Evolutionary conservation across 2,113 vertebrate species (phyloP).

Genomic region (Grus americana): DNA sequence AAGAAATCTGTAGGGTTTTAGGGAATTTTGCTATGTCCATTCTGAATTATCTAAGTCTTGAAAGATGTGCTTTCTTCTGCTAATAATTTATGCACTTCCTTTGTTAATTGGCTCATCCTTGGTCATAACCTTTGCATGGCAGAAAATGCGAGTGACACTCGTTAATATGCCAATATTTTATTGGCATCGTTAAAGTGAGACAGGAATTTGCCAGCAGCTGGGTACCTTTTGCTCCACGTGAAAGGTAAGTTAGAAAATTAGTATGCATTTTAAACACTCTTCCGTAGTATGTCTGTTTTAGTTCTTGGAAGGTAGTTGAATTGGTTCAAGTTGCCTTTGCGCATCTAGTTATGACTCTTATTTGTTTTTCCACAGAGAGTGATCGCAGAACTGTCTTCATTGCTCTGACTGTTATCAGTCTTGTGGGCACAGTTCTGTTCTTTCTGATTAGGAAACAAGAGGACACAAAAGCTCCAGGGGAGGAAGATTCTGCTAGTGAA

Average conservation of each 20-base stretch:
- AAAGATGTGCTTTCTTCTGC: neutral
- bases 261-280: neutral
- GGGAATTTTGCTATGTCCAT: neutral
- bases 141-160: neutral
- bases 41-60: neutral
- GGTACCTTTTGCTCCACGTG: neutral
- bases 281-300: neutral
- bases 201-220: slow-evolving; percentile 28
- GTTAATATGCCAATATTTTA: neutral
- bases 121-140: neutral
- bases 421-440: slow-evolving; percentile 94
- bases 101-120: slow-evolving; percentile 25
- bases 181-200: slow-evolving; percentile 19
- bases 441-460: slow-evolving; percentile 91
- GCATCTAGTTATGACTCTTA: neutral
- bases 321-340: neutral
- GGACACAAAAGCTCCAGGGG: slow-evolving; percentile 67
- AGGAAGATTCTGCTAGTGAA: slow-evolving; percentile 69
- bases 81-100: neutral
- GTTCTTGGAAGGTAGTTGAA: neutral
- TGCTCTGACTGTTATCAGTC: slow-evolving; percentile 93
- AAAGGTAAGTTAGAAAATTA: neutral
- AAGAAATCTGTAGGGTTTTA: neutral
- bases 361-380: slow-evolving; percentile 78
- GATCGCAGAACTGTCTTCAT: slow-evolving; percentile 95